Evolutionary conservation across 2,113 vertebrate genomes (phyloP).

Genomic region (Limanda limanda): DNA sequence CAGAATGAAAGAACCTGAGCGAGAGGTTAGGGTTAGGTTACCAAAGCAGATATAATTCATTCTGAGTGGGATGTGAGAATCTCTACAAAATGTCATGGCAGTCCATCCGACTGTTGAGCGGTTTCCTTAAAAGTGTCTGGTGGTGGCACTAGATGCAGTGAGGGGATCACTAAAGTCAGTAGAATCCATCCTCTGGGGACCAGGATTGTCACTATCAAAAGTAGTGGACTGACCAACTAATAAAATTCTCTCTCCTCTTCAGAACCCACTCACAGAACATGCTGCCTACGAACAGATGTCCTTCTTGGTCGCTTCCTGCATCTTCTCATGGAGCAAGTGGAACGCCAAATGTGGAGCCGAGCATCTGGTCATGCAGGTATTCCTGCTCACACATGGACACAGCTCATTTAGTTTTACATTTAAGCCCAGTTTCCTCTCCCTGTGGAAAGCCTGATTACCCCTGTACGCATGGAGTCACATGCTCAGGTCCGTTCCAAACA

Average conservation of each 20-base stretch:
- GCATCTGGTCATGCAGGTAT: constrained; percentile 87
- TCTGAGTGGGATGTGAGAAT: not conserved
- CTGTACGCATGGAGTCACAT: not conserved
- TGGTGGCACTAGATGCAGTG: no score
- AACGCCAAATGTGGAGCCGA: constrained; percentile 82
- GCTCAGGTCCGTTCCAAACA: not conserved
- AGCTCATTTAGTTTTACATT: not conserved
- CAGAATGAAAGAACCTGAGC: not conserved
- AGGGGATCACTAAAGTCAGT: no score
- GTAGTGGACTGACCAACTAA: no score
- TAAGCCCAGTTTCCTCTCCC: not conserved
- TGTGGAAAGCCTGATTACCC: not conserved
- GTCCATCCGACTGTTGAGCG: no score
- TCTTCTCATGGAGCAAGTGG: constrained; percentile 93
- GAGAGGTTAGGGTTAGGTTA: not conserved
- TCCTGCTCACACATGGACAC: not conserved
- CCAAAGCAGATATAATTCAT: not conserved
- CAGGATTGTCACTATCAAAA: no score
- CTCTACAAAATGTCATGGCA: no score
- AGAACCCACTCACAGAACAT: constrained; percentile 84
- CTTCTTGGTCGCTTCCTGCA: constrained; percentile 84
- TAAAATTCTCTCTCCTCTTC: constrained; percentile 22
- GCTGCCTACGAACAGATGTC: constrained; percentile 91
- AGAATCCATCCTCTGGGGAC: no score
- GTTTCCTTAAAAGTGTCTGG: no score